Conservation (phyloP, 2,797 vertebrate genomes). For the Iguana delicatissima region DNA sequence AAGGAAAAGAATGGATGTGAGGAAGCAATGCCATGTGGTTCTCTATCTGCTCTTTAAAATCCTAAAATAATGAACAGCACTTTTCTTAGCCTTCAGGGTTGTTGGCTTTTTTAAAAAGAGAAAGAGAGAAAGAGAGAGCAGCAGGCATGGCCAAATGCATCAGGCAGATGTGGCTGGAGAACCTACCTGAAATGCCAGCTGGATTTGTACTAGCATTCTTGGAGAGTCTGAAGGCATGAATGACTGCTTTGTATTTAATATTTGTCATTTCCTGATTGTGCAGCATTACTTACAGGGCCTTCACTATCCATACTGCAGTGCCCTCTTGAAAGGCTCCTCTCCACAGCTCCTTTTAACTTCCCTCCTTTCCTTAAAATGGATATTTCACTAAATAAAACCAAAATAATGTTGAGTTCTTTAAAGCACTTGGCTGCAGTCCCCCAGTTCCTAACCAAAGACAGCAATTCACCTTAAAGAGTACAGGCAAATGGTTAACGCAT, state of each 20-base stretch:
- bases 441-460: conserved; percentile 55
- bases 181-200: conserved; percentile 78
- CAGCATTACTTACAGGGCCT: conserved; percentile 51
- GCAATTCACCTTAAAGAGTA: conserved; percentile 46
- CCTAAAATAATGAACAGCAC: conserved; percentile 68
- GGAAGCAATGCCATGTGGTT: conserved; percentile 69
- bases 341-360: not conserved
- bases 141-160: conserved; percentile 71
- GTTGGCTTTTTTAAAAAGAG: conserved; percentile 35
- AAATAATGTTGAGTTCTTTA: conserved; percentile 51
- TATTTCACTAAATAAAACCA: conserved; percentile 52
- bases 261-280: conserved; percentile 74
- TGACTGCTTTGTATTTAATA: conserved; percentile 76
- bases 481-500: conserved; percentile 67
- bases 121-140: not conserved
- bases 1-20: conserved; percentile 56
- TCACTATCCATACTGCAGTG: conserved; percentile 59
- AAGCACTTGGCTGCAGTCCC: conserved; percentile 60
- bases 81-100: conserved; percentile 65
- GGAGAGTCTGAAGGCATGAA: conserved; percentile 68
- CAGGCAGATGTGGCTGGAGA: conserved; percentile 78
- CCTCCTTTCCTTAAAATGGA: not conserved
- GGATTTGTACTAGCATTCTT: conserved; percentile 77
- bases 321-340: conserved; percentile 13
- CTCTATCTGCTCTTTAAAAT: conserved; percentile 70